A percentile compares a stretch with the other conserved stretches of the same genome.
phyloP scores from a whole-genome alignment of 2,888 invertebrate genomes.

The Tachina fera region DNA sequence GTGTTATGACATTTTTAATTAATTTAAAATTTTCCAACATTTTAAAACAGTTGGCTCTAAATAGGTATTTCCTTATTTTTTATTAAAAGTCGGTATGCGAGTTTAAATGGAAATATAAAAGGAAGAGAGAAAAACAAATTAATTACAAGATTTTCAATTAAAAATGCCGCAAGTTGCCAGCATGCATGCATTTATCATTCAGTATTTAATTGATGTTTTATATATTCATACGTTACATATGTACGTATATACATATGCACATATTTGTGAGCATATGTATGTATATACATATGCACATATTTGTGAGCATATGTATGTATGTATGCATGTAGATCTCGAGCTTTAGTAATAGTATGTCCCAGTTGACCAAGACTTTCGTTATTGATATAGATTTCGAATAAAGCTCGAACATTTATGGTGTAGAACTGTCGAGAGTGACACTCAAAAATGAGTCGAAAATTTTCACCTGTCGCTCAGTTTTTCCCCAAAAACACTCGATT shows the following conservation, averaged over 20 bases:
- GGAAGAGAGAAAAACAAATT: slow-evolving; percentile 43
- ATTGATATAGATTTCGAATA: too few species aligned
- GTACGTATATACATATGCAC: too few species aligned
- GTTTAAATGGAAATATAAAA: slow-evolving; percentile 19
- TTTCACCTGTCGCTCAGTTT: too few species aligned
- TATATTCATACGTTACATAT: too few species aligned
- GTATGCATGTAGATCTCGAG: background rate
- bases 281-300: too few species aligned
- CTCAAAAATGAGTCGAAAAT: too few species aligned
- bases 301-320: too few species aligned
- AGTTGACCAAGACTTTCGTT: too few species aligned
- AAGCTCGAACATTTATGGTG: too few species aligned
- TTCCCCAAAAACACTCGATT: too few species aligned
- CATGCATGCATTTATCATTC: slow-evolving; percentile 34
- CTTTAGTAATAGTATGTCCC: background rate
- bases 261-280: too few species aligned
- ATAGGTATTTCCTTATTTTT: background rate
- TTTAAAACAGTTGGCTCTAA: background rate
- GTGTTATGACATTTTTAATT: slow-evolving; percentile 13
- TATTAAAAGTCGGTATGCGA: slow-evolving; percentile 24
- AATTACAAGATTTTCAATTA: slow-evolving; percentile 59
- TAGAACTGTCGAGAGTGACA: too few species aligned
- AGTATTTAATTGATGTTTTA: slow-evolving; percentile 18
- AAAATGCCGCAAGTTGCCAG: slow-evolving; percentile 52
- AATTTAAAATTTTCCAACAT: slow-evolving; percentile 5